Evolutionary conservation across 2,113 vertebrate genomes (phyloP).

Genomic region (Conger conger): DNA sequence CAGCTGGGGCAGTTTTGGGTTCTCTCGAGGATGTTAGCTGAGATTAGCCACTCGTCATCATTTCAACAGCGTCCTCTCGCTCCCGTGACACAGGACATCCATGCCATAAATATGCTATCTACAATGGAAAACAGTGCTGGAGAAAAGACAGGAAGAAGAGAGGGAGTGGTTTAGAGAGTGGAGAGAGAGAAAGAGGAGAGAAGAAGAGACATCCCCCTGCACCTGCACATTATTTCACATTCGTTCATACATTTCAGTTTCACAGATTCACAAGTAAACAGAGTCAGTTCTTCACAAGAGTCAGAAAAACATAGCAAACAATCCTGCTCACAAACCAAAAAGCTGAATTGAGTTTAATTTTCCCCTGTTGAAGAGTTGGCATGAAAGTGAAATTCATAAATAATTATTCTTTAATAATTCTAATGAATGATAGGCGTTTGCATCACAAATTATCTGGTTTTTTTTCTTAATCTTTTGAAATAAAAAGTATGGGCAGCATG

Average conservation of each 20-base stretch:
- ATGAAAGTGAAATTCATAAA: too few species aligned
- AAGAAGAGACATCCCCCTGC: not conserved
- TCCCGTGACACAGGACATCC: not conserved
- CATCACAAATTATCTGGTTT: too few species aligned
- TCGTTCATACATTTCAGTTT: not conserved
- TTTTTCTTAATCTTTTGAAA: too few species aligned
- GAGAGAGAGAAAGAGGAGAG: slow-evolving; percentile 7
- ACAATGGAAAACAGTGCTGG: slow-evolving; percentile 42
- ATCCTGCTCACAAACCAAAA: not conserved
- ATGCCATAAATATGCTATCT: slow-evolving; percentile 31
- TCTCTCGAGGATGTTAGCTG: not conserved
- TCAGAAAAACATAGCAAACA: not conserved
- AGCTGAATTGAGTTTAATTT: too few species aligned
- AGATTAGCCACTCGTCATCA: not conserved
- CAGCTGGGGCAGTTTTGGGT: not conserved
- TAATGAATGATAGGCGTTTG: too few species aligned
- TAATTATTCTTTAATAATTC: too few species aligned
- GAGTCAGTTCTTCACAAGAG: not conserved
- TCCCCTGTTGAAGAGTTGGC: too few species aligned
- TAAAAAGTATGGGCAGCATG: too few species aligned
- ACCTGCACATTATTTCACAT: not conserved
- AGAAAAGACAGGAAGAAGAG: slow-evolving; percentile 24
- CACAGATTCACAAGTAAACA: not conserved
- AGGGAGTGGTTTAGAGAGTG: slow-evolving; percentile 20
- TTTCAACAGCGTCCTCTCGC: not conserved